Evolutionary conservation across 2,797 vertebrate genomes (phyloP), one percentile per base, ranked within the genome.

Genomic region (Streptopelia turtur): DNA sequence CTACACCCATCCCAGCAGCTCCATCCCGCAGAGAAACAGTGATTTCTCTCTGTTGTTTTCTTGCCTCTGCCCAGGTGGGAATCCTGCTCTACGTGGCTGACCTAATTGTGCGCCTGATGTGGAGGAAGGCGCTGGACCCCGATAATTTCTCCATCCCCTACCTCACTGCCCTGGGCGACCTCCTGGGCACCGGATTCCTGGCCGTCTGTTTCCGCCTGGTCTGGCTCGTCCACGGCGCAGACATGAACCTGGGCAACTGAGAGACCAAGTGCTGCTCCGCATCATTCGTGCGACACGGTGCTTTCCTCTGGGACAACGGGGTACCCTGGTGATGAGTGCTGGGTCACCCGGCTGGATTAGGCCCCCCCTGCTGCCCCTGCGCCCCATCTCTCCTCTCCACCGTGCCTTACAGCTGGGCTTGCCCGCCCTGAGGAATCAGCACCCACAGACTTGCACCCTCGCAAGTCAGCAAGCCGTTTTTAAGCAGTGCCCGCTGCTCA

Each of bases 81-180:
- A 98, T 99, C 96, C 98, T 99, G 47, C 98, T 99, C 35, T 99
- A 99, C 4, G 57, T 98, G 35, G 99, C 99, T 0, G 99, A 99
- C 94, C 97, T 99, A 84, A 98, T 99, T 4, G 98, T 99, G 37
- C 98, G 99, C 39, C 83, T 98, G 85, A 98, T 98, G 96, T 99
- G 99, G 99, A 98, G 98, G 92, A 97, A 98, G 89, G 98, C 98
- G 11, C 97, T 99, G 97, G 99, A 99, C 85, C 99, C 99, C 0
- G 99, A 99, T 94, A 99, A 99, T 94, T 99, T 99, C 98, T 99
- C 99, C 89, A 99, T 99, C 97, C 99, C 99, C 13, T 99, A 99
- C 98, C 98, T 99, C 97, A 99, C 99, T 0, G 99, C 99, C 11
- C 96, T 99, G 61, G 99, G 99, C 8, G 99, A 99, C 96, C 98